These are phyloP conservation scores for Linnaemya tessellans DNA, from an alignment of 2,888 invertebrate species.

Conservation along the genomic window DNA sequence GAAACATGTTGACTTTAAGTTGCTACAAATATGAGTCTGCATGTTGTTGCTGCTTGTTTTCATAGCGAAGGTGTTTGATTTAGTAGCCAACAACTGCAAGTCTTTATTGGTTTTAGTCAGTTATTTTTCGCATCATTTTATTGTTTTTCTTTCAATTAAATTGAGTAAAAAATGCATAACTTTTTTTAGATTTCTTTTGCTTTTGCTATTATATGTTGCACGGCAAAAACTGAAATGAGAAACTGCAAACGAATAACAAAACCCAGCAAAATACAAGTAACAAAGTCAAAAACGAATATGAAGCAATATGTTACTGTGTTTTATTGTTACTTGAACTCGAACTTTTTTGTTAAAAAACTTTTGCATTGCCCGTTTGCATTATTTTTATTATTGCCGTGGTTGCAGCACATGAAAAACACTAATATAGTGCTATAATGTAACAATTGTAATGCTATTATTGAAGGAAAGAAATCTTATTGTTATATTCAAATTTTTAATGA, in stretches of 20 bases:
- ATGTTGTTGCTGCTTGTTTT: background rate
- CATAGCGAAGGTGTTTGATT: slow-evolving; percentile 39
- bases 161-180: background rate
- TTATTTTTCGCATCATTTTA: slow-evolving; percentile 52
- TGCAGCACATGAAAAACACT: slow-evolving; percentile 27
- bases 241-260: slow-evolving; percentile 45
- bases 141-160: slow-evolving; percentile 37
- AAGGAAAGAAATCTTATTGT: slow-evolving; percentile 11
- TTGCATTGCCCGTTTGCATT: slow-evolving; percentile 17
- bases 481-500: background rate
- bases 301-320: slow-evolving; percentile 71
- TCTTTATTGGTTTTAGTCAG: slow-evolving; percentile 1
- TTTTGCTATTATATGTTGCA: slow-evolving; percentile 36
- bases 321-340: slow-evolving; percentile 80
- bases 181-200: slow-evolving; percentile 33
- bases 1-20: slow-evolving; percentile 3
- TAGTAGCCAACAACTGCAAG: background rate
- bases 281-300: slow-evolving; percentile 70
- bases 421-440: slow-evolving; percentile 7
- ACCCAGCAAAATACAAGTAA: slow-evolving; percentile 37
- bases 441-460: slow-evolving; percentile 1
- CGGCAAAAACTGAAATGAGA: slow-evolving; percentile 6
- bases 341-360: slow-evolving; percentile 74
- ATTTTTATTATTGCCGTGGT: background rate
- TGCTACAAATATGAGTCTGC: background rate